phyloP scores from a whole-genome alignment of 2,888 invertebrate genomes.

The Netelia inedita region DNA sequence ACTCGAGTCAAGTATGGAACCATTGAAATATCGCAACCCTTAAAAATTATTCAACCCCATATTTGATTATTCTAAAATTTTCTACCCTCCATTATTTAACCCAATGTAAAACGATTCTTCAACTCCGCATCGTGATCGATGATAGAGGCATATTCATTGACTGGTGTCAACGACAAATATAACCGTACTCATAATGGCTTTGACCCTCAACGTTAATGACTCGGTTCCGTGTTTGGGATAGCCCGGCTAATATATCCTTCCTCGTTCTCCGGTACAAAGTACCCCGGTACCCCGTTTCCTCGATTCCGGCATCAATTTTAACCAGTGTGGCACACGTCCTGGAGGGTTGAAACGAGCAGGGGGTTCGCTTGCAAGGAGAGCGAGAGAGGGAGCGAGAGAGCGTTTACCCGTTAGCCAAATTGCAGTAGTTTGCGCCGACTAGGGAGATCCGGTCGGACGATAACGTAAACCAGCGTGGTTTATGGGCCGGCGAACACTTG shows the following conservation, averaged over 20 bases:
- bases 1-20: not conserved
- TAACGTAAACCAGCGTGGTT: conserved; percentile 83
- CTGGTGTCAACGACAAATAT: conserved; percentile 15
- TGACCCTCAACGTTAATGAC: conserved; percentile 45
- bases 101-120: no score
- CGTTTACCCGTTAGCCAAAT: conserved; percentile 77
- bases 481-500: conserved; percentile 80
- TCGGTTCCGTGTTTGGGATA: conserved; percentile 36
- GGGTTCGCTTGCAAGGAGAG: not conserved
- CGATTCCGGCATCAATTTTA: conserved; percentile 63
- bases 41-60: no score
- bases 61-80: no score
- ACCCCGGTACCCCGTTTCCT: conserved; percentile 44
- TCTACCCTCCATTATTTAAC: no score
- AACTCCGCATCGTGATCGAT: no score
- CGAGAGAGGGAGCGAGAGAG: conserved; percentile 38
- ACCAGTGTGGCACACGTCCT: conserved; percentile 45
- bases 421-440: conserved; percentile 79
- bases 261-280: conserved; percentile 46
- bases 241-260: conserved; percentile 52
- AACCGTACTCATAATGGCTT: conserved; percentile 5
- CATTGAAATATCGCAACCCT: not conserved
- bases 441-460: conserved; percentile 81
- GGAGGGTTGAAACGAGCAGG: not conserved
- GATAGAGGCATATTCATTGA: not conserved